Base-by-base conservation (phyloP, 2,113 vertebrate species). In the Mormyrus iriodes region DNA sequence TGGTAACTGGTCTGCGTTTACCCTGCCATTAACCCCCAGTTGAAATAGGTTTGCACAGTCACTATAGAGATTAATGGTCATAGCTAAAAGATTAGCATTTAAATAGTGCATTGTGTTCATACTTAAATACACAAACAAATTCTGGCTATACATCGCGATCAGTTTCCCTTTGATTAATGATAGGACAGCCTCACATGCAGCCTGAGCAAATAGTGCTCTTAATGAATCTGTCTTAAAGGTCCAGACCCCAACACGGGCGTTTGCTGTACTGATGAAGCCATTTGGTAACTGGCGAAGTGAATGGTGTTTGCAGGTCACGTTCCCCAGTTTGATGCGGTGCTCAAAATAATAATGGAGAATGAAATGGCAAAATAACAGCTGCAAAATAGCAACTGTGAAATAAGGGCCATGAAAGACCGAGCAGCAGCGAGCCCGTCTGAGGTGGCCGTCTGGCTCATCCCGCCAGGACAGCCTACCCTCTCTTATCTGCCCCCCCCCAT, bases 101-200 rank as follows among this genome's bases (percentile, higher is more conserved):
- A 86, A 86, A 89, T 73, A 86, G 55, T 73, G 49, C 21, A 88
- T n/a, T 88, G 31, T 89, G 88, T 85, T 89, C 83, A 85, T 52
- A 48, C 39, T 55, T 88, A 55, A 88, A 88, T 39, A 88, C 17
- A 88, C 55, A 87, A 87, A 87, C 85, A 87, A 83, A 88, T 88
- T 88, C 79, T 35, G 51, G n/a, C 79, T n/a, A 42, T 42, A 27
- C n/a, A 12, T 49, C 10, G 53, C 19, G 10, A 85, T 84, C 35
- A 39, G 83, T 89, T 85, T 85, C 39, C 24, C 27, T 42, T 27
- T 84, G 79, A 89, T 84, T 84, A 84, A 89, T 89, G 79, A 61
- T 42, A 58, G 73, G 79, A 46, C 13, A 55, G 42, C n/a, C 53
- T 84, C 42, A 24, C 4, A 6, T 84, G 51, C 39, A n/a, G 13